phyloP scores from a whole-genome alignment of 2,797 vertebrate genomes.

The Phalanger gymnotis region DNA sequence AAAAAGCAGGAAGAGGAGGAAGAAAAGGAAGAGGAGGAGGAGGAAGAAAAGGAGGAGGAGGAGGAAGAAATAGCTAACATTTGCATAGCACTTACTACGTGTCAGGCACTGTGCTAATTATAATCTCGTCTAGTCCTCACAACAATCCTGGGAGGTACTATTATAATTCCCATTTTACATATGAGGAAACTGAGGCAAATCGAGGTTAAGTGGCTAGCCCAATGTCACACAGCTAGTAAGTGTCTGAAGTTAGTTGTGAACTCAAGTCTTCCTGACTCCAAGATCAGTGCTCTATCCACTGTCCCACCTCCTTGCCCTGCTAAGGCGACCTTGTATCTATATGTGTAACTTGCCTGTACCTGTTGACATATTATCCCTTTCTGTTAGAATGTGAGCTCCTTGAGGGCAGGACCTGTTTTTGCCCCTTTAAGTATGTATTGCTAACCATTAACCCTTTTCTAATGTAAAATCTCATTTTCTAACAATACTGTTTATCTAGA shows the following conservation, averaged over 20 bases:
- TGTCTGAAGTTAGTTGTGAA: neutral
- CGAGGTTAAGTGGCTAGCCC: neutral
- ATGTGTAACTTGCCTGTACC: neutral
- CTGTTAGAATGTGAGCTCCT: neutral
- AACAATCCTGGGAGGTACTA: no score
- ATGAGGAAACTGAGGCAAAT: no score
- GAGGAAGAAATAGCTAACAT: no score
- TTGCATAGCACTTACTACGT: no score
- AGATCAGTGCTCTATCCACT: neutral
- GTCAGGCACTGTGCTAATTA: no score
- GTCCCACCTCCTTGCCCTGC: neutral
- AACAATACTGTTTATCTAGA: no score
- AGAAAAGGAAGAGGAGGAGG: no score
- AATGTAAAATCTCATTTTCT: neutral
- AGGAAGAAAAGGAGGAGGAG: no score
- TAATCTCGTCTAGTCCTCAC: no score
- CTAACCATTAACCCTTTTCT: neutral
- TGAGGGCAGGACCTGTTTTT: neutral
- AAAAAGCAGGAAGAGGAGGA: no score
- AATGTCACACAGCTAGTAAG: neutral
- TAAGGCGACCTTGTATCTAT: neutral
- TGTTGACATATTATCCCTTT: neutral
- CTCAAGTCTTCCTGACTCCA: neutral
- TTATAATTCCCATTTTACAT: no score
- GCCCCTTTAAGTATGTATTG: neutral